Base-by-base conservation (phyloP, 2,113 vertebrate genomes). In the Thomomys bottae region DNA sequence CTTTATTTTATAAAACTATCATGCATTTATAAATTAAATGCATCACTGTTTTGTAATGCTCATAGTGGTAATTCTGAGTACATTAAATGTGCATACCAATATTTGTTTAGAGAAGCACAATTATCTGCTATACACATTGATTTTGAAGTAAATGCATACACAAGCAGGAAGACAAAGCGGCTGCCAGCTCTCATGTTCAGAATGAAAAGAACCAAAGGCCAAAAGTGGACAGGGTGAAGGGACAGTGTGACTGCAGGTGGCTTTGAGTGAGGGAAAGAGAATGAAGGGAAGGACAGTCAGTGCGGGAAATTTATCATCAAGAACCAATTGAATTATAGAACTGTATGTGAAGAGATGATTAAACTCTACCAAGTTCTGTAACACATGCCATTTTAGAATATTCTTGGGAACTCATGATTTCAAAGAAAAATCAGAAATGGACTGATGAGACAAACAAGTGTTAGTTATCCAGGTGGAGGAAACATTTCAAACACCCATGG, bases 121-220 rank as follows among this genome's bases (percentile, higher is more conserved):
- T 75, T 76, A 79, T 61, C 84, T 66, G 70, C 1, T 71, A 18
- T 40, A 36, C 66, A 82, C 82, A 8, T 86, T 88, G 57, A 78
- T 66, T 88, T 94, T 85, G 66, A 91, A 93, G 85, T 90, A 82
- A 90, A 83, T 57, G 70, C 36, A 15, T 12, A 71, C 72, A 78
- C 28, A 67, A 67, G 73, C 42, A 86, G 68, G 82, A 88, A 93
- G 84, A 93, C 90, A 93, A 96, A 95, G 88, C 79, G 64, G 81
- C 85, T 82, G 66, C 38, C 67, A 78, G 32, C 67, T 91, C 85
- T 87, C 54, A 71, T 79, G 85, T 49, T 90, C 91, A 84, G 34
- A 82, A 84, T 91, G 59, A 94, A 92, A 92, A 88, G 91, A 88
- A 88, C 72, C 68, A 67, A 95, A 95, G 87, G 54, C 92, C 66